These are phyloP conservation scores for Potorous gilbertii DNA, from an alignment of 2,797 vertebrate genomes.

Conservation along the genomic window DNA sequence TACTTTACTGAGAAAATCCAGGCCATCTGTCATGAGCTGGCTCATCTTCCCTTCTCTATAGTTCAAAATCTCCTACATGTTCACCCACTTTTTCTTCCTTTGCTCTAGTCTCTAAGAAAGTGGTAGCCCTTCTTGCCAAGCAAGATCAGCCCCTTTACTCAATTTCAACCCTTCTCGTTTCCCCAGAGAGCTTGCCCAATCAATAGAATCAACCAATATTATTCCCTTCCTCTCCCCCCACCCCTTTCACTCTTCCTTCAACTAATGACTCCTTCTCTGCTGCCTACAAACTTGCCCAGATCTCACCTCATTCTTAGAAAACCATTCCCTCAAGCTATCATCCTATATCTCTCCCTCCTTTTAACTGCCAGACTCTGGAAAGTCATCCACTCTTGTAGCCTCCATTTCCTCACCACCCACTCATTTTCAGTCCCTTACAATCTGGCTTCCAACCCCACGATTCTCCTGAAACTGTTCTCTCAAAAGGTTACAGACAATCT, in stretches of 20 bases:
- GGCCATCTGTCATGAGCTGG: conserved; percentile 5
- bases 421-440: neutral
- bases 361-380: neutral
- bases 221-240: neutral
- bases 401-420: neutral
- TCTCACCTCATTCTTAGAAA: conserved; percentile 7
- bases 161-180: neutral
- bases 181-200: neutral
- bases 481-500: neutral
- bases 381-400: neutral
- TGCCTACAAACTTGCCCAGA: neutral
- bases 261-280: neutral
- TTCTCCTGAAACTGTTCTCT: neutral
- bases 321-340: conserved; percentile 1
- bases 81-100: neutral
- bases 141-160: neutral
- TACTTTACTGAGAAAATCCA: conserved; percentile 8
- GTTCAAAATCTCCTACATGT: neutral
- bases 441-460: neutral
- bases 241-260: neutral
- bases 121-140: neutral
- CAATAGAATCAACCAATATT: neutral
- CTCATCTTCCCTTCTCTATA: neutral
- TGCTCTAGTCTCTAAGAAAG: neutral
- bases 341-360: neutral